Percentiles rank a stretch among this genome's conserved stretches.
Conservation (phyloP, 2,113 vertebrate species). For the Catharus bicknelli region DNA sequence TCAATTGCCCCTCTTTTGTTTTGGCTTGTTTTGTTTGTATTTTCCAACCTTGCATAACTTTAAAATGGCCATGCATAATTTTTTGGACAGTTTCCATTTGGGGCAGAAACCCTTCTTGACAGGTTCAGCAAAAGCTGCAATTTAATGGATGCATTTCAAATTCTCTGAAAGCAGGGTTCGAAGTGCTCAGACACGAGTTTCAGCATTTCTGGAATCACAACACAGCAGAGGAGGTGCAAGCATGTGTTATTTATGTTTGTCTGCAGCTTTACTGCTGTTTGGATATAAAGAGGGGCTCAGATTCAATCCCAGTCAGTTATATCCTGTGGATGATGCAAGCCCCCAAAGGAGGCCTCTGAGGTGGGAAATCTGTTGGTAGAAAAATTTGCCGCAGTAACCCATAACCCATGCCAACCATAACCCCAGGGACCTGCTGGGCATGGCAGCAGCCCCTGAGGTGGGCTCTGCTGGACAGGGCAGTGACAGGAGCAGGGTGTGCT, state of each 20-base stretch:
- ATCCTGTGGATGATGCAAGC: not conserved
- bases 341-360: not conserved
- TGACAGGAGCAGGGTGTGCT: not conserved
- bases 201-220: not conserved
- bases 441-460: not conserved
- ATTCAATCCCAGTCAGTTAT: not conserved
- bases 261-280: not conserved
- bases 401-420: not conserved
- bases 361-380: not conserved
- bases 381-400: not conserved
- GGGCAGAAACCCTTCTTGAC: slow-evolving; percentile 49
- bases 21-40: slow-evolving; percentile 38
- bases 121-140: slow-evolving; percentile 41
- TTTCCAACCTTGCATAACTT: slow-evolving; percentile 56
- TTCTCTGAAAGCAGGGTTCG: not conserved
- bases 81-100: slow-evolving; percentile 58
- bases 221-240: not conserved
- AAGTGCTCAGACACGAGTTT: not conserved
- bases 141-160: slow-evolving; percentile 34
- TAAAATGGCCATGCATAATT: slow-evolving; percentile 50
- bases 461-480: not conserved
- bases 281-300: not conserved
- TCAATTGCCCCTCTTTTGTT: not conserved
- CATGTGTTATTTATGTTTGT: not conserved
- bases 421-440: not conserved